Percentiles rank a stretch among this genome's conserved stretches.
Conservation (phyloP, 2,113 vertebrate genomes). For the Tragelaphus strepsiceros region DNA sequence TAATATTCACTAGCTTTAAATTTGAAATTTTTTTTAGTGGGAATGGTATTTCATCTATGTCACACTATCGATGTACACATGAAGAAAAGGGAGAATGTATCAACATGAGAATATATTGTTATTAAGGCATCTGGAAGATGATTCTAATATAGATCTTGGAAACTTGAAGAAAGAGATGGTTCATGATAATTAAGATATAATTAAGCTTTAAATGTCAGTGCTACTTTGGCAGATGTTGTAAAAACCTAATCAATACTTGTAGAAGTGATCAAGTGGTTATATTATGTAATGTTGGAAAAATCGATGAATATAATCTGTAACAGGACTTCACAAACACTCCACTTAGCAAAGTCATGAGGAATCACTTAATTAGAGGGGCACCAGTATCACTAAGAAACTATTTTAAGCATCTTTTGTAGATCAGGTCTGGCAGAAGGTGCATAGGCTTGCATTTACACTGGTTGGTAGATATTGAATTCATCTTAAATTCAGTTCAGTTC, state of each 20-base stretch:
- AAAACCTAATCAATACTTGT: neutral
- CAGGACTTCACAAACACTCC: neutral
- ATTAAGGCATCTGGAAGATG: neutral
- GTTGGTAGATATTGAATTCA: neutral
- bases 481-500: neutral
- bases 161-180: neutral
- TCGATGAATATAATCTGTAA: neutral
- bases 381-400: neutral
- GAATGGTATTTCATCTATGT: neutral
- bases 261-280: neutral
- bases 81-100: neutral
- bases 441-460: neutral
- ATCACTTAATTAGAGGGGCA: neutral
- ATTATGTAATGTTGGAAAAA: neutral
- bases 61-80: neutral
- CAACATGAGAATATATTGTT: neutral
- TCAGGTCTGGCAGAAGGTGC: neutral
- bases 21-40: neutral
- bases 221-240: neutral
- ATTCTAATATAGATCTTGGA: neutral
- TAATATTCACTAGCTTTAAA: neutral
- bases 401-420: neutral
- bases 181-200: neutral
- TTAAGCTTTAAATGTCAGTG: neutral
- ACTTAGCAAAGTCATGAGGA: neutral